These are phyloP conservation scores for Cephus runcator DNA, from an alignment of 2,888 invertebrate genomes.

Conservation along the genomic window DNA sequence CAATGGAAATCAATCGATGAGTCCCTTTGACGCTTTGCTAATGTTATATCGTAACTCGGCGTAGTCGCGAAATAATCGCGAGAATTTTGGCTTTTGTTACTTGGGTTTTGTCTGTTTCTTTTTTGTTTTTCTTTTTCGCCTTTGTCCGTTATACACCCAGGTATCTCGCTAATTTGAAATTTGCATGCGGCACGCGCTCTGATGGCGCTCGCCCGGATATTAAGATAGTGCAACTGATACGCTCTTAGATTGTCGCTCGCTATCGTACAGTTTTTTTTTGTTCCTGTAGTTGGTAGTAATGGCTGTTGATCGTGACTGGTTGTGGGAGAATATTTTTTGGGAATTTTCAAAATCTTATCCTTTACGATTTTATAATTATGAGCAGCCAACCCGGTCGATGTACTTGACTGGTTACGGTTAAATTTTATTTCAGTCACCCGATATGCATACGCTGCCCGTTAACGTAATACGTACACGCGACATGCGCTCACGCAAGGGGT, in stretches of 20 bases:
- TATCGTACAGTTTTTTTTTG: neutral
- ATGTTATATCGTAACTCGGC: neutral
- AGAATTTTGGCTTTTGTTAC: too few species aligned
- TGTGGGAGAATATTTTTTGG: neutral
- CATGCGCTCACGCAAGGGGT: neutral
- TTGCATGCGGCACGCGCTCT: neutral
- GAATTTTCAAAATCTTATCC: neutral
- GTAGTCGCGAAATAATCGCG: neutral
- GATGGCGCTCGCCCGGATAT: neutral
- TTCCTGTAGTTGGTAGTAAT: neutral
- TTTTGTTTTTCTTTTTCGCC: too few species aligned
- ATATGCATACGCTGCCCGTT: neutral
- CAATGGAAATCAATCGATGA: neutral
- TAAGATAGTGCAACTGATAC: neutral
- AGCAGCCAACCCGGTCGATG: too few species aligned
- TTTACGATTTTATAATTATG: too few species aligned
- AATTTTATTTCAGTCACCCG: neutral
- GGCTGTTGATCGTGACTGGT: neutral
- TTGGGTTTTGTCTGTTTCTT: too few species aligned
- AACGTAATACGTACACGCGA: neutral
- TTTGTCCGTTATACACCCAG: neutral
- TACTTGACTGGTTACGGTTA: too few species aligned
- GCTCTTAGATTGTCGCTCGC: neutral
- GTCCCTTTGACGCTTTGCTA: neutral
- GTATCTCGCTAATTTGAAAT: neutral